phyloP scores from a whole-genome alignment of 2,888 invertebrate genomes.

The Druceiella hillmani region DNA sequence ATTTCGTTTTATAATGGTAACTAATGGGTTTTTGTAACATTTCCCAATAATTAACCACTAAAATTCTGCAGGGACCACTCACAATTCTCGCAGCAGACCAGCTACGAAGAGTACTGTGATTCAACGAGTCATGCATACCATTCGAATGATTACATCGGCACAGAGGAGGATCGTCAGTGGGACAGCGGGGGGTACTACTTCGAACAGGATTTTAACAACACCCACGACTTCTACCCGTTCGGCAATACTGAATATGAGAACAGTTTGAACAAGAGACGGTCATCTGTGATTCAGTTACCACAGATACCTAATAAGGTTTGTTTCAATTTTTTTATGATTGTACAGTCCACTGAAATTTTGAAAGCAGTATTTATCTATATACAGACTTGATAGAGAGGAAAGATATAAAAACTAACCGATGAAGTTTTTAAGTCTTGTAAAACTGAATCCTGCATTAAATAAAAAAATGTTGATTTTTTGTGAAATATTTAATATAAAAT shows the following conservation, averaged over 20 bases:
- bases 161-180: conserved; percentile 67
- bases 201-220: conserved; percentile 31
- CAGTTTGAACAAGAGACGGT: conserved; percentile 49
- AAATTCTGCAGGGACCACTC: conserved; percentile 50
- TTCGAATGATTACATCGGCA: conserved; percentile 36
- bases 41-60: conserved; percentile 11
- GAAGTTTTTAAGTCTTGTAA: too few species aligned
- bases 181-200: conserved; percentile 60
- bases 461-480: too few species aligned
- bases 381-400: too few species aligned
- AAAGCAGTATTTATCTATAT: too few species aligned
- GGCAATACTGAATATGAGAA: conserved; percentile 55
- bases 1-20: background rate
- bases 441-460: too few species aligned
- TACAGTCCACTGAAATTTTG: too few species aligned
- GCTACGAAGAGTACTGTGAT: conserved; percentile 64
- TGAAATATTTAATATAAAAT: too few species aligned
- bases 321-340: too few species aligned
- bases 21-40: conserved; percentile 24
- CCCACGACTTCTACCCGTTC: conserved; percentile 39
- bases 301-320: conserved; percentile 49
- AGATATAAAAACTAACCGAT: too few species aligned
- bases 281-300: conserved; percentile 48
- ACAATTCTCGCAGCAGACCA: conserved; percentile 44
- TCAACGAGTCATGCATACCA: conserved; percentile 59